Conservation (phyloP, 2,888 invertebrate species). For the Euclidia mi region DNA sequence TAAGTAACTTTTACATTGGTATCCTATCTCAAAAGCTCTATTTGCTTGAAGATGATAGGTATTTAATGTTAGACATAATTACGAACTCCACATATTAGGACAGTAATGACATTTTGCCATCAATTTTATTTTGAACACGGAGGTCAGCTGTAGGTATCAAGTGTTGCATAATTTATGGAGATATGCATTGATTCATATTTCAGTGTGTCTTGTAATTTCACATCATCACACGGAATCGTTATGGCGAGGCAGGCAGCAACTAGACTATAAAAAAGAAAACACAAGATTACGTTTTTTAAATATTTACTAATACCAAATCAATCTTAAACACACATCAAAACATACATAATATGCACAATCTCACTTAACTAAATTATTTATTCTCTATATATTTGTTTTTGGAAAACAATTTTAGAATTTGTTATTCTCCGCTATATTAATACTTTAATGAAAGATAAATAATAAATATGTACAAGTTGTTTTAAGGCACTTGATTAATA, state of each 20-base stretch:
- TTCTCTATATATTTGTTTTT: slow-evolving; percentile 83
- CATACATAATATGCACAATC: slow-evolving; percentile 90
- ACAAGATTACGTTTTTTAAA: slow-evolving; percentile 76
- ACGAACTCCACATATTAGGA: too few species aligned
- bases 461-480: slow-evolving; percentile 86
- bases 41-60: too few species aligned
- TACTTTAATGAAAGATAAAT: slow-evolving; percentile 80
- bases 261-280: slow-evolving; percentile 46
- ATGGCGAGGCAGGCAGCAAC: background rate
- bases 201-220: too few species aligned
- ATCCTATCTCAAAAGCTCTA: too few species aligned
- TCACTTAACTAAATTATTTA: slow-evolving; percentile 85
- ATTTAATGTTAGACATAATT: too few species aligned
- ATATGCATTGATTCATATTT: too few species aligned
- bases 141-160: too few species aligned
- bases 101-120: too few species aligned
- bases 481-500: slow-evolving; percentile 85
- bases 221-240: too few species aligned
- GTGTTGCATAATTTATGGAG: too few species aligned
- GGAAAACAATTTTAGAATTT: slow-evolving; percentile 85
- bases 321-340: slow-evolving; percentile 89
- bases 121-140: too few species aligned
- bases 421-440: slow-evolving; percentile 77
- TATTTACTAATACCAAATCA: slow-evolving; percentile 90
- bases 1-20: too few species aligned